These are phyloP conservation scores for Maniola jurtina DNA, from an alignment of 1,140 invertebrate genomes.

Conservation along the genomic window DNA sequence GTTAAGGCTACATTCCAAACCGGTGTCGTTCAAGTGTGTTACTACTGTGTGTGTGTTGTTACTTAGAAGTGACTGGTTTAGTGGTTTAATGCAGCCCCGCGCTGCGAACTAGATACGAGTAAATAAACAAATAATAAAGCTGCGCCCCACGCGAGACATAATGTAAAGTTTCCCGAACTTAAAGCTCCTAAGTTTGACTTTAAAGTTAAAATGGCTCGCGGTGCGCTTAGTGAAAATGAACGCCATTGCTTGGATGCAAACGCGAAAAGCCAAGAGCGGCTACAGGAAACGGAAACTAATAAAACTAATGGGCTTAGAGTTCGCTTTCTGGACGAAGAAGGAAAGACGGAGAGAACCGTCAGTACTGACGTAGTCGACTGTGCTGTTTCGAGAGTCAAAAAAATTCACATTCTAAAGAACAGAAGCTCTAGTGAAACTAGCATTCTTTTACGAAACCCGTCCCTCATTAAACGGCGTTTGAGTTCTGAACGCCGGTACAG, in stretches of 20 bases:
- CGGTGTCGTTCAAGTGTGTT: conserved; percentile 71
- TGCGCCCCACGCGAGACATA: conserved; percentile 35
- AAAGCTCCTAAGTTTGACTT: conserved; percentile 15
- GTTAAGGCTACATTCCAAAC: conserved; percentile 73
- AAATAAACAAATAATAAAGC: conserved; percentile 20
- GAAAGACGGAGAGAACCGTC: conserved; percentile 72
- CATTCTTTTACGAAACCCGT: conserved; percentile 68
- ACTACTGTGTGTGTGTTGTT: conserved; percentile 63
- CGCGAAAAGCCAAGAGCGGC: conserved; percentile 62
- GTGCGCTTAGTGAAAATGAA: conserved; percentile 66
- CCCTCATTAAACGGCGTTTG: conserved; percentile 60
- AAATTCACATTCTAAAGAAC: conserved; percentile 75
- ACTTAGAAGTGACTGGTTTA: conserved; percentile 55
- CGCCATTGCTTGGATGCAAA: conserved; percentile 60
- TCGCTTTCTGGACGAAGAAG: conserved; percentile 70
- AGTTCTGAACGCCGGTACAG: conserved; percentile 57
- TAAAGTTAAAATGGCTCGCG: conserved; percentile 63
- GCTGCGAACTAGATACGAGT: conserved; percentile 38
- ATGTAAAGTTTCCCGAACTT: conserved; percentile 49
- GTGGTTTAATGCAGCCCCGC: conserved; percentile 37
- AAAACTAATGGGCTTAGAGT: conserved; percentile 64
- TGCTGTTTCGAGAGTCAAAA: conserved; percentile 61
- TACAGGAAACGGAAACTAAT: conserved; percentile 58
- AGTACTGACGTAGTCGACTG: conserved; percentile 71
- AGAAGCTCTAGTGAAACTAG: conserved; percentile 76